A percentile compares a stretch with the other conserved stretches of the same genome.
Evolutionary conservation across 2,888 invertebrate species (phyloP).

Genomic region (Acanthopleura granulata): DNA sequence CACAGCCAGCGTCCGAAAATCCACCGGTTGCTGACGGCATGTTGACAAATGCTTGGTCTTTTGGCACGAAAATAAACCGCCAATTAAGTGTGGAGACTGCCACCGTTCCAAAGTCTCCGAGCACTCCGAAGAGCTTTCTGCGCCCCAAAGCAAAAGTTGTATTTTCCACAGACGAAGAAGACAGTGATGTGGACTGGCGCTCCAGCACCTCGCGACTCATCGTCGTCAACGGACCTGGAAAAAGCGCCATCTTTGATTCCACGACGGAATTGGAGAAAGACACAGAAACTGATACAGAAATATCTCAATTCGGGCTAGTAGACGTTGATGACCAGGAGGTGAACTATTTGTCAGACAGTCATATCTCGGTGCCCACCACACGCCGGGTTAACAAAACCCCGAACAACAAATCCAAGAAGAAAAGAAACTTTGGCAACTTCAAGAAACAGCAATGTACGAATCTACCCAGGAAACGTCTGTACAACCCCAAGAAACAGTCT

Average conservation of each 20-base stretch:
- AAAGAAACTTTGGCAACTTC: background rate
- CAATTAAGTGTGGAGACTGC: background rate
- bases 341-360: constrained; percentile 16
- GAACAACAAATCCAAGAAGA: background rate
- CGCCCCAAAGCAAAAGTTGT: constrained; percentile 10
- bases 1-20: background rate
- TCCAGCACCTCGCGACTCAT: constrained; percentile 2
- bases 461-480: constrained; percentile 6
- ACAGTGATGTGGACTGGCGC: background rate
- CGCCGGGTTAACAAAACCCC: background rate
- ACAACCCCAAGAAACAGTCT: constrained; percentile 5
- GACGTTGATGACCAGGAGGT: constrained; percentile 5
- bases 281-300: constrained; percentile 11
- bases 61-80: background rate
- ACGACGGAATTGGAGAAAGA: background rate
- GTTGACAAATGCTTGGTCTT: constrained; percentile 15
- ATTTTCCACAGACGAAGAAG: constrained; percentile 6
- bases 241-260: background rate
- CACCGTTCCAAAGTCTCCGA: background rate
- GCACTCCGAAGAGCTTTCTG: background rate
- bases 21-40: background rate
- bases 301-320: background rate
- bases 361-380: background rate
- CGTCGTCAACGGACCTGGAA: background rate
- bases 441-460: background rate